phyloP scores from a whole-genome alignment of 2,888 invertebrate genomes.

The Saturnia pavonia region DNA sequence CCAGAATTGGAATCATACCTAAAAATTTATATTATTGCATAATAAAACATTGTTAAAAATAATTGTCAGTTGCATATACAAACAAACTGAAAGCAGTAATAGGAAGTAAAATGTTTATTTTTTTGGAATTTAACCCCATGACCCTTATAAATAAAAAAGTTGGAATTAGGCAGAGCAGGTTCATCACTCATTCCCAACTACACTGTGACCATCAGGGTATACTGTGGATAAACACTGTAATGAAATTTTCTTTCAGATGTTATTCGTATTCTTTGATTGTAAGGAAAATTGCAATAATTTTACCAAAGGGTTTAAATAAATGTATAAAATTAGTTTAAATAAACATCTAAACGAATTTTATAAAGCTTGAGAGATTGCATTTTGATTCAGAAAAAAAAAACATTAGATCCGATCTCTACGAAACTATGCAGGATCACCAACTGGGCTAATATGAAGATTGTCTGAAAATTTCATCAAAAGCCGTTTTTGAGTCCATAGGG shows the following conservation, averaged over 20 bases:
- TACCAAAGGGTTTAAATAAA: too few species aligned
- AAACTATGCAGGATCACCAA: too few species aligned
- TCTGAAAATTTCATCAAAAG: too few species aligned
- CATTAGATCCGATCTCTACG: too few species aligned
- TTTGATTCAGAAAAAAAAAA: too few species aligned
- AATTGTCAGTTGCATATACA: background rate
- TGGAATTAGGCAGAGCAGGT: background rate
- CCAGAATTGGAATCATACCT: slow-evolving; percentile 99
- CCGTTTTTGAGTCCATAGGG: too few species aligned
- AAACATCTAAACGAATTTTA: too few species aligned
- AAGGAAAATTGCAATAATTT: background rate
- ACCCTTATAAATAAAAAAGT: background rate
- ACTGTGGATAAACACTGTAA: background rate
- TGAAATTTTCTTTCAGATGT: background rate
- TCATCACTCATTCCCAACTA: background rate
- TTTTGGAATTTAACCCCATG: too few species aligned
- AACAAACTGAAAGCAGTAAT: background rate
- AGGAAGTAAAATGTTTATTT: background rate
- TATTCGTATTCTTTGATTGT: background rate
- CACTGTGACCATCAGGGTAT: background rate
- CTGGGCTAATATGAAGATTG: too few species aligned
- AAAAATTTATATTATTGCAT: slow-evolving; percentile 30
- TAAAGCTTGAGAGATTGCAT: too few species aligned
- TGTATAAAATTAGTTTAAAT: too few species aligned
- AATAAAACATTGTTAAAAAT: background rate